Conservation (phyloP, 64 coral and sea anemone species). For the Hydrozoanthus tunicans region DNA sequence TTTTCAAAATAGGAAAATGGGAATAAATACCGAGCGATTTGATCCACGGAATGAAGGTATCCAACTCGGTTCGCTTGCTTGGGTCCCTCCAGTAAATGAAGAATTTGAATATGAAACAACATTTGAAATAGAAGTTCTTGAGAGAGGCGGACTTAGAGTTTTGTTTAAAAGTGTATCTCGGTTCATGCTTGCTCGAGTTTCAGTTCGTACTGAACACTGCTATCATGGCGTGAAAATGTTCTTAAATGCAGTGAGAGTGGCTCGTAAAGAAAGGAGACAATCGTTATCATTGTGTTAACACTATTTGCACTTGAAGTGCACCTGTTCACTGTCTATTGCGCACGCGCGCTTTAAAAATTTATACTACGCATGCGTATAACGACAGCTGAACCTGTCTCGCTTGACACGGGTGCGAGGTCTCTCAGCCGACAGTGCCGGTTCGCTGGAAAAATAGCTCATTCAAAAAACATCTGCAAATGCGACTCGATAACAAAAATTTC, state of each 20-base stretch:
- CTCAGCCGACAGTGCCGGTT: slow-evolving; percentile 67
- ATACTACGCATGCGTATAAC: slow-evolving; percentile 84
- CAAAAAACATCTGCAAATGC: slow-evolving; percentile 87
- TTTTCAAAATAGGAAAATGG: slow-evolving; percentile 61
- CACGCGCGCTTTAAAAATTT: slow-evolving; percentile 94
- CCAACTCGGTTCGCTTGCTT: slow-evolving; percentile 97
- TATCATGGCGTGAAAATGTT: slow-evolving; percentile 99
- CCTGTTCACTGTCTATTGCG: slow-evolving; percentile 86
- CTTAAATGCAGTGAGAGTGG: slow-evolving; percentile 99
- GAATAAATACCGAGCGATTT: slow-evolving; percentile 96
- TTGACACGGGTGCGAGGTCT: slow-evolving; percentile 86
- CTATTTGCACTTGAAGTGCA: slow-evolving; percentile 99
- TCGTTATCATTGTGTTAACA: slow-evolving; percentile 99
- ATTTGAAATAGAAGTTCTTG: slow-evolving; percentile 89
- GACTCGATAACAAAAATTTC: slow-evolving; percentile 82
- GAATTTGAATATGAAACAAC: slow-evolving; percentile 95
- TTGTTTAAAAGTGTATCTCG: slow-evolving; percentile 96
- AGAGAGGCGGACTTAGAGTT: slow-evolving; percentile 94
- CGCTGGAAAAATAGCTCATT: slow-evolving; percentile 89
- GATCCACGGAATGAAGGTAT: slow-evolving; percentile 99
- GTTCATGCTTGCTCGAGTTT: slow-evolving; percentile 91
- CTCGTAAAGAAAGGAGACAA: slow-evolving; percentile 99
- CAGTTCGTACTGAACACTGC: slow-evolving; percentile 85
- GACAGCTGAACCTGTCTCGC: slow-evolving; percentile 91
- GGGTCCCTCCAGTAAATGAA: slow-evolving; percentile 79